Evolutionary conservation across 2,797 vertebrate genomes (phyloP).

Genomic region (Schizothorax lantsangensis): DNA sequence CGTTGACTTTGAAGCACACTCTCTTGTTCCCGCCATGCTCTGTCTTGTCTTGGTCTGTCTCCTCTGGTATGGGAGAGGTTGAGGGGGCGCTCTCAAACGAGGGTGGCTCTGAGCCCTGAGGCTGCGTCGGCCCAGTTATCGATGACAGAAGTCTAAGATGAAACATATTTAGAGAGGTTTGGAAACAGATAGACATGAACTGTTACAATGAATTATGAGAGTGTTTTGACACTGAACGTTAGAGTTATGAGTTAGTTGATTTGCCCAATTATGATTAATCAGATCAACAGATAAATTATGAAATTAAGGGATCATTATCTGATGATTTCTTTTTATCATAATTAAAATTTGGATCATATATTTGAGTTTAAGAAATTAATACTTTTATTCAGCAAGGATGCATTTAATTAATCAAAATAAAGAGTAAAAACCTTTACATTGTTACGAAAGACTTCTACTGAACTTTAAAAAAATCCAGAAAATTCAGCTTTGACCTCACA

Average conservation of each 20-base stretch:
- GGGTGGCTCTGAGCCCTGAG: conserved; percentile 79
- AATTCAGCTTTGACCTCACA: not conserved
- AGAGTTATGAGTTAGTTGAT: not conserved
- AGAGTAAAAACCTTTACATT: not conserved
- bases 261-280: not conserved
- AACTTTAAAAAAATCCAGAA: not conserved
- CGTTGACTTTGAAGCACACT: conserved; percentile 96
- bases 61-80: conserved; percentile 82
- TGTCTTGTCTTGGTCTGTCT: conserved; percentile 86
- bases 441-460: not conserved
- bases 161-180: not conserved
- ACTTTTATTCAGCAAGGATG: not conserved
- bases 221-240: not conserved
- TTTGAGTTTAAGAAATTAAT: not conserved
- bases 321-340: not conserved
- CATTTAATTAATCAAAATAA: not conserved
- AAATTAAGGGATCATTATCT: not conserved
- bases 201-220: not conserved
- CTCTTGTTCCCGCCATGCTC: conserved; percentile 92
- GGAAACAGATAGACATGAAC: conserved; percentile 14
- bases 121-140: conserved; percentile 92
- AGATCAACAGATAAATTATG: not conserved
- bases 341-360: not conserved
- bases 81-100: conserved; percentile 79
- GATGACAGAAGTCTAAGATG: conserved; percentile 77